Conservation (phyloP, 2,113 vertebrate species). For the Sardina pilchardus region DNA sequence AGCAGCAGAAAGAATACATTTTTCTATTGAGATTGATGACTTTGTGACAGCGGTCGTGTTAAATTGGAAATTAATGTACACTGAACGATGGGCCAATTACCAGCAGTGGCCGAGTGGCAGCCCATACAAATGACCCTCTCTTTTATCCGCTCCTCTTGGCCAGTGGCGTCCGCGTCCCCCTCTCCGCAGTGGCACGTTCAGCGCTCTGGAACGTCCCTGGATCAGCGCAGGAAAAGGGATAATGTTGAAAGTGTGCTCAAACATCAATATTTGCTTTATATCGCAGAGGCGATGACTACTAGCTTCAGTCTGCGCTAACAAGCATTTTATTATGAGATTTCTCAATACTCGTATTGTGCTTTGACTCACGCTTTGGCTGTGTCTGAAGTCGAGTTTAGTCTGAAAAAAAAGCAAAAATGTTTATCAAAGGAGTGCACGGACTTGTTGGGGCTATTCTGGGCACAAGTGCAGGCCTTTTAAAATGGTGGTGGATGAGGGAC, state of each 20-base stretch:
- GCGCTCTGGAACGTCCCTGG: slow-evolving; percentile 17
- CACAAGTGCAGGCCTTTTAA: slow-evolving; percentile 57
- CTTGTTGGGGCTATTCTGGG: slow-evolving; percentile 60
- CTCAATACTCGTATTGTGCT: not conserved
- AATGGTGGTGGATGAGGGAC: slow-evolving; percentile 27
- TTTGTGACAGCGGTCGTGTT: not conserved
- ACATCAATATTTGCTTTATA: slow-evolving; percentile 31
- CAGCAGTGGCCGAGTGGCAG: not conserved
- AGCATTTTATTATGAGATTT: not conserved
- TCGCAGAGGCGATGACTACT: not conserved
- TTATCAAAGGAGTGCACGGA: slow-evolving; percentile 53
- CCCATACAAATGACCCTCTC: slow-evolving; percentile 7
- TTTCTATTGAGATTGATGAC: not conserved
- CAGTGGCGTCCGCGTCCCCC: not conserved
- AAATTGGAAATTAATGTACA: not conserved
- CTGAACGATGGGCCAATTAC: not conserved
- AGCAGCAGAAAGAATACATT: not conserved
- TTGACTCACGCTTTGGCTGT: not conserved
- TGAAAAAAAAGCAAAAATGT: slow-evolving; percentile 40
- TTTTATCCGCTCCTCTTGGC: not conserved
- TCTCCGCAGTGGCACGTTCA: not conserved
- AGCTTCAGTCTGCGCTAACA: slow-evolving; percentile 10
- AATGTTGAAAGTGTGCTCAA: slow-evolving; percentile 1
- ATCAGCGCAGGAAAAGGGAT: not conserved
- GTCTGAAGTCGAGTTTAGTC: slow-evolving; percentile 17